These are phyloP conservation scores for Tineola bisselliella DNA, from an alignment of 2,888 invertebrate species.

Conservation along the genomic window DNA sequence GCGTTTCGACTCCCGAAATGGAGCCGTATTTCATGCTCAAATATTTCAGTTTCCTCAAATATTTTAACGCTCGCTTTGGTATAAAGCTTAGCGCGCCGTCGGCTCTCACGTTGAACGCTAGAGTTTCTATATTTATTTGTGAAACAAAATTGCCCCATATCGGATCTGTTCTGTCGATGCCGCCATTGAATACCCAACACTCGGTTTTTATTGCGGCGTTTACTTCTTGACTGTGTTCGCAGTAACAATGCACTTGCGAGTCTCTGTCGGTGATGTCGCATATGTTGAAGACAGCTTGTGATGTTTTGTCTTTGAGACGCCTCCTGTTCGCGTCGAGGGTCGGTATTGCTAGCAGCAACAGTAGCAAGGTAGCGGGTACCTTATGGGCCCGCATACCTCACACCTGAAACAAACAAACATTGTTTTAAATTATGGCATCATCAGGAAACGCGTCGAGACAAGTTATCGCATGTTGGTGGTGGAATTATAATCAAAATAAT, in stretches of 20 bases:
- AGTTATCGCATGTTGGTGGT: too few species aligned
- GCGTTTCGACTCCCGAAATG: constrained; percentile 74
- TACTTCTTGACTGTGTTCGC: constrained; percentile 65
- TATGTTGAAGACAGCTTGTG: constrained; percentile 50
- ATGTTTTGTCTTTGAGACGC: constrained; percentile 50
- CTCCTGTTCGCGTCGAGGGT: constrained; percentile 54
- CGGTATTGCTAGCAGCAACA: constrained; percentile 60
- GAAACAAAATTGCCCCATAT: constrained; percentile 79
- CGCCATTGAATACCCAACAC: constrained; percentile 79
- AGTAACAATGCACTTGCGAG: constrained; percentile 74
- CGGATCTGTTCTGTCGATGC: constrained; percentile 72
- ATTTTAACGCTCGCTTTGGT: constrained; percentile 75
- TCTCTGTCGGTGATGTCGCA: constrained; percentile 66
- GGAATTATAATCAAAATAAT: too few species aligned
- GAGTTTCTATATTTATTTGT: constrained; percentile 74
- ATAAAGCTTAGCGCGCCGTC: constrained; percentile 76
- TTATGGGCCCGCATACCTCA: constrained; percentile 62
- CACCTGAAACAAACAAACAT: constrained; percentile 45
- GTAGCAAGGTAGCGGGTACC: constrained; percentile 59
- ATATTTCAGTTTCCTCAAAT: constrained; percentile 72
- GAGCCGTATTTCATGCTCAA: constrained; percentile 78
- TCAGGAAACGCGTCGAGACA: too few species aligned
- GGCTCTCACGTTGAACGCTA: constrained; percentile 76
- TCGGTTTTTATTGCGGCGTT: constrained; percentile 75
- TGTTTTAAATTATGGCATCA: too few species aligned